These are phyloP conservation scores for Romanogobio albipinnatus DNA, from an alignment of 2,113 vertebrate species.

Conservation along the genomic window DNA sequence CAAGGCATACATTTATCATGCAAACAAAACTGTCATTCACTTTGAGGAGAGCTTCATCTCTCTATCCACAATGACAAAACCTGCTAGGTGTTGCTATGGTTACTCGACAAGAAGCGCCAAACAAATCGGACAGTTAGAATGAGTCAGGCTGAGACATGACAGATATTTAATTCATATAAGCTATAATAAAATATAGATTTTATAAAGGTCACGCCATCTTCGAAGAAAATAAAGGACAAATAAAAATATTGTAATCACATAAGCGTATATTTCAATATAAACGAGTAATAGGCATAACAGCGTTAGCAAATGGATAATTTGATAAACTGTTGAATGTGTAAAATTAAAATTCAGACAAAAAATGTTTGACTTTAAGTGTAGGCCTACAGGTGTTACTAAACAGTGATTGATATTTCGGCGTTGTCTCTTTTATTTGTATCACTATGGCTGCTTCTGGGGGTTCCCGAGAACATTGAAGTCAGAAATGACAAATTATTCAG, in stretches of 20 bases:
- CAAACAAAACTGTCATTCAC: conserved; percentile 50
- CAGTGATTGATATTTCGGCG: not conserved
- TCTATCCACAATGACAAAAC: conserved; percentile 3
- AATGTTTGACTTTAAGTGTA: not conserved
- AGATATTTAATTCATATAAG: conserved; percentile 8
- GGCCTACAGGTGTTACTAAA: not conserved
- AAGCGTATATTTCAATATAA: not conserved
- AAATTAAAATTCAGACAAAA: not conserved
- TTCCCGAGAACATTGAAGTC: not conserved
- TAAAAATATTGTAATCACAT: not conserved
- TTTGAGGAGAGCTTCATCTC: conserved; percentile 28
- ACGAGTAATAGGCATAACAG: not conserved
- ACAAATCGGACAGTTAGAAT: conserved; percentile 3
- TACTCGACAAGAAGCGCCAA: conserved; percentile 23
- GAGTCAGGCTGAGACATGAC: not conserved
- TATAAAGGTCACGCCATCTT: not conserved
- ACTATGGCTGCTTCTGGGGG: not conserved
- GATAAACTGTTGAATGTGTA: not conserved
- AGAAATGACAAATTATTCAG: not conserved
- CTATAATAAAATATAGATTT: conserved; percentile 5
- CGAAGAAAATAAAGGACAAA: not conserved
- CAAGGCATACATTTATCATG: conserved; percentile 56
- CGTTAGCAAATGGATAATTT: not conserved
- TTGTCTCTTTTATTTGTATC: not conserved
- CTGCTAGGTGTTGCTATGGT: conserved; percentile 33